Conservation (phyloP, 2,113 vertebrate species). For the Xiphophorus hellerii region DNA sequence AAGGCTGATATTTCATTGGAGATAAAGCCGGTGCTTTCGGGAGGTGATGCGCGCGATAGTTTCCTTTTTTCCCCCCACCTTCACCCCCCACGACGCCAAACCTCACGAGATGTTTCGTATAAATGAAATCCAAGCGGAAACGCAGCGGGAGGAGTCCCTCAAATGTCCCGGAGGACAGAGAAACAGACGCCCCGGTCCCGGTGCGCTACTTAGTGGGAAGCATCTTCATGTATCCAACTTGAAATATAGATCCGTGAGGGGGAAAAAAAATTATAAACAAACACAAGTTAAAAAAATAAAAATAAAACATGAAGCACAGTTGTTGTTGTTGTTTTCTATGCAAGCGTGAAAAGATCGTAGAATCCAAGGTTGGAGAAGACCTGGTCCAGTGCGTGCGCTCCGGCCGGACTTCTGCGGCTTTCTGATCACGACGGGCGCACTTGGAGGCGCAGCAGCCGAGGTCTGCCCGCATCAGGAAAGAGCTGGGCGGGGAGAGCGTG, state of each 20-base stretch:
- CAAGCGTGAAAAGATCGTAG: conserved; percentile 7
- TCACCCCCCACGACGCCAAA: background rate
- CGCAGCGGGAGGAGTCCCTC: conserved; percentile 8
- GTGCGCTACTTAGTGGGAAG: conserved; percentile 40
- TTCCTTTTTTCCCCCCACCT: no score
- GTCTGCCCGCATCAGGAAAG: conserved; percentile 64
- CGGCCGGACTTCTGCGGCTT: conserved; percentile 67
- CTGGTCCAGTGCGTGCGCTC: conserved; percentile 26
- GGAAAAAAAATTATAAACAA: background rate
- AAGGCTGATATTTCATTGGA: conserved; percentile 86
- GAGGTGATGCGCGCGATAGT: conserved; percentile 18
- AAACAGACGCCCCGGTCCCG: conserved; percentile 42
- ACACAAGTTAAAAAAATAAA: conserved; percentile 3
- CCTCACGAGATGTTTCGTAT: background rate
- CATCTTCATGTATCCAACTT: conserved; percentile 57
- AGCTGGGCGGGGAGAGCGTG: conserved; percentile 45
- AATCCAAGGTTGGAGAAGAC: conserved; percentile 22
- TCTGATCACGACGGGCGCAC: conserved; percentile 73
- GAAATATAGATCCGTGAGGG: background rate
- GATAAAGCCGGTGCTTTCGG: conserved; percentile 60
- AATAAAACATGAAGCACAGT: background rate
- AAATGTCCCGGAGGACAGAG: conserved; percentile 44
- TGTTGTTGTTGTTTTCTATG: background rate
- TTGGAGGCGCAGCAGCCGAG: conserved; percentile 81
- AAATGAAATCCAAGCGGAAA: conserved; percentile 29